Evolutionary conservation across 2,888 invertebrate species (phyloP), one percentile per base, ranked within the genome.

Genomic region (Orthosia cruda): DNA sequence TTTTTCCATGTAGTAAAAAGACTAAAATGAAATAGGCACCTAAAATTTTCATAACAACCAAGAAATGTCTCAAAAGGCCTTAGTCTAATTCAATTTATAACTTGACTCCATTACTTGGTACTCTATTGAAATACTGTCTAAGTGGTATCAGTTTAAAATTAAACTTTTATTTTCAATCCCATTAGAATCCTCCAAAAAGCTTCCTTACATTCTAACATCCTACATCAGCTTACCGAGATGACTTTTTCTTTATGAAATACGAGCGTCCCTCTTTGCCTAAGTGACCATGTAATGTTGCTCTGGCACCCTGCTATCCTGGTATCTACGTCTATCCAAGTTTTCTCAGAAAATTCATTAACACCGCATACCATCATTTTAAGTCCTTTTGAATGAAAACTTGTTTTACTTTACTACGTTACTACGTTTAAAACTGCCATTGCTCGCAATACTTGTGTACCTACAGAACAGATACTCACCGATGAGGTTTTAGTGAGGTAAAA

Each of bases 201-300:
- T 32, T 50, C 55, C 20, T 23, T 71, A 81, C 5, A 45, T 57
- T 81, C 75, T 18, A 52, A 83, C 71, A 69, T 88, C 85, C 66
- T n/a, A 63, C 70, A 61, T 40, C 63, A 58, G 63, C 73, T 81
- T 64, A 58, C 61, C 40, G 77, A 91, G 88, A 90, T 87, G 89
- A 91, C 87, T 91, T 90, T 90, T 92, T 90, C 89, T 89, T 88
- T 81, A 87, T 89, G 86, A 87, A 87, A 88, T 78, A 87, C 85
- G 80, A 87, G 82, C 85, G 86, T 86, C 87, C 81, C 84, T 88
- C 91, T 90, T 89, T 91, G 92, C 91, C 87, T 93, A 94, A 94
- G 93, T 90, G 88, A 89, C 93, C 94, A 91, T 93, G 92, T 92
- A 93, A 94, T 91, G 90, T 89, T 80, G 80, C 85, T 77, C 86